These are phyloP conservation scores for Pteruthius melanotis DNA, from an alignment of 2,113 vertebrate genomes.

Conservation along the genomic window DNA sequence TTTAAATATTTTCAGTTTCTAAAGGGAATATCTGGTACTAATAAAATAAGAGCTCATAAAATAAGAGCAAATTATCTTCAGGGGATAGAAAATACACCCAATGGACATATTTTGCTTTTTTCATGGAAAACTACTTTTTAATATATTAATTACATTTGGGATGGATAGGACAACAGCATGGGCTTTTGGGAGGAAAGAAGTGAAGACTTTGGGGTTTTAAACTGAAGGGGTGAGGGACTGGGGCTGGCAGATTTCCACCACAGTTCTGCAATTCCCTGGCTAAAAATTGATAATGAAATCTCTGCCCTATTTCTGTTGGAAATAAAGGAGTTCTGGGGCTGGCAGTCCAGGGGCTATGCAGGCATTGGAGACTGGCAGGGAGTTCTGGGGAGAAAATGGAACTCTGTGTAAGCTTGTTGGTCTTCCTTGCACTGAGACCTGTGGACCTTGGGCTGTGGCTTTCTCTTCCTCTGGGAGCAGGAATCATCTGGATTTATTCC, in stretches of 20 bases:
- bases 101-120: neutral
- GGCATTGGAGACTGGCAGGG: neutral
- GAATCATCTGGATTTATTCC: neutral
- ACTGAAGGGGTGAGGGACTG: neutral
- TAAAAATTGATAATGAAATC: neutral
- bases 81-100: neutral
- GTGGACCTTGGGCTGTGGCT: neutral
- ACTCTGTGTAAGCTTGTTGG: neutral
- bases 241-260: neutral
- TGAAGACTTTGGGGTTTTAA: neutral
- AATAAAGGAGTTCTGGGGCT: neutral
- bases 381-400: neutral
- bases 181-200: neutral
- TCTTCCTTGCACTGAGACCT: neutral
- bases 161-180: neutral
- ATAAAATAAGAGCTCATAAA: neutral
- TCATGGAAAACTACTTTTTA: neutral
- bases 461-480: neutral
- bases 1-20: neutral
- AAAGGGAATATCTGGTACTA: neutral
- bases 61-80: neutral
- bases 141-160: neutral
- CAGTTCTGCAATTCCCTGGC: neutral
- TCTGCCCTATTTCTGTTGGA: neutral
- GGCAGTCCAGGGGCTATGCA: neutral